A percentile compares a stretch with the other conserved stretches of the same genome.
These are phyloP conservation scores for Canis aureus DNA, from an alignment of 2,113 vertebrate species.

Conservation along the genomic window DNA sequence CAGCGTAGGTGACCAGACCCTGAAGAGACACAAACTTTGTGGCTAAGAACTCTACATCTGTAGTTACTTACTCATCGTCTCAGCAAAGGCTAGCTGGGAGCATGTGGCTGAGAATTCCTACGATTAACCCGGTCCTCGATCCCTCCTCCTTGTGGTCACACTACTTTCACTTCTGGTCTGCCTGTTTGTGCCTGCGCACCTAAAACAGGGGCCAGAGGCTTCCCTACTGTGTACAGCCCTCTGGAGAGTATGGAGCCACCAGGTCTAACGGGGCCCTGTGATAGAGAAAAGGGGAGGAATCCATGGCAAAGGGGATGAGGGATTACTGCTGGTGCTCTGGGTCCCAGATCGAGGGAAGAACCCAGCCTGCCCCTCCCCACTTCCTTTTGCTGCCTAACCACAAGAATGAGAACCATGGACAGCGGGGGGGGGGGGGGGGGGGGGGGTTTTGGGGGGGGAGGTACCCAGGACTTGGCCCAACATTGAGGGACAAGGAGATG, in stretches of 20 bases:
- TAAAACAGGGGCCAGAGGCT: background rate
- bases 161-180: constrained; percentile 9
- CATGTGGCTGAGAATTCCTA: background rate
- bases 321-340: background rate
- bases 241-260: background rate
- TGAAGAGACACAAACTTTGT: background rate
- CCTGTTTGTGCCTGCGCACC: background rate
- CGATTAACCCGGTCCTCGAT: background rate
- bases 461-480: background rate
- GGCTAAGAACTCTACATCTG: background rate
- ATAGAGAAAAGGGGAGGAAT: background rate
- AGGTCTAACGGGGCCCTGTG: background rate
- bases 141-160: background rate
- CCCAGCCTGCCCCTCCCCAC: background rate
- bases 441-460: no score
- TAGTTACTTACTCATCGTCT: background rate
- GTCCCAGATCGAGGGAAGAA: background rate
- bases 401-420: background rate
- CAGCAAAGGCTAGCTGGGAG: background rate
- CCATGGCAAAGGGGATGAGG: background rate
- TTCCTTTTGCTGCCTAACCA: background rate
- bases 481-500: background rate
- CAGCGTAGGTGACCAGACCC: background rate
- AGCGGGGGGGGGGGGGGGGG: no score
- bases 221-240: background rate